Percentiles rank a stretch among this genome's conserved stretches.
Conservation (phyloP, 2,797 vertebrate species). For the Apogon talboti region DNA sequence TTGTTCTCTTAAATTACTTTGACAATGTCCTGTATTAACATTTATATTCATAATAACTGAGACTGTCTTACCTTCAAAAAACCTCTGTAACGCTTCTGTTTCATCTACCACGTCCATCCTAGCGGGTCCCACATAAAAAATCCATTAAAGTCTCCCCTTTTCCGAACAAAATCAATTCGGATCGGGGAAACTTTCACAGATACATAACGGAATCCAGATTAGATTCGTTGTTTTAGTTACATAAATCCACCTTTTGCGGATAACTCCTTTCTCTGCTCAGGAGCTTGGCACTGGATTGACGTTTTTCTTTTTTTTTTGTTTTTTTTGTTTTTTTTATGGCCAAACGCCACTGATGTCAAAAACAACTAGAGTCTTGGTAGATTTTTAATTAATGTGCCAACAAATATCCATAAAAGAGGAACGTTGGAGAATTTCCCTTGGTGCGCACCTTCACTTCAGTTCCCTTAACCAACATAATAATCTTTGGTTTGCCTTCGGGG, state of each 20-base stretch:
- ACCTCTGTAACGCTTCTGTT: conserved; percentile 97
- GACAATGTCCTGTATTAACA: background rate
- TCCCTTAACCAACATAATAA: conserved; percentile 22
- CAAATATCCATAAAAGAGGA: conserved; percentile 3
- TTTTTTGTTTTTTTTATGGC: background rate
- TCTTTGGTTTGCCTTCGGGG: background rate
- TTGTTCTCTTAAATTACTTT: background rate
- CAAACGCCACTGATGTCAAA: conserved; percentile 32
- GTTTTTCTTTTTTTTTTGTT: background rate
- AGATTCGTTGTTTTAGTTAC: conserved; percentile 17
- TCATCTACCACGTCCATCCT: conserved; percentile 99
- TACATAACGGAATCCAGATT: conserved; percentile 65
- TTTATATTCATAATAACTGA: background rate
- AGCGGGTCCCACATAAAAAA: conserved; percentile 85
- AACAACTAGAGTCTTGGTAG: background rate
- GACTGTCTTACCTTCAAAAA: conserved; percentile 93
- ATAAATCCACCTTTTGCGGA: conserved; percentile 43
- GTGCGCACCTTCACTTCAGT: conserved; percentile 40
- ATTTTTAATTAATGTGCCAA: conserved; percentile 9
- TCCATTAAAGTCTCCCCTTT: conserved; percentile 83
- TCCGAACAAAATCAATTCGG: conserved; percentile 76
- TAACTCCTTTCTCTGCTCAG: conserved; percentile 30
- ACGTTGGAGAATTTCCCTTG: background rate
- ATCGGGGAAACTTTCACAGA: conserved; percentile 75
- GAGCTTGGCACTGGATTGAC: conserved; percentile 26